Conservation (phyloP, 2,113 vertebrate species). For the Nesoenas mayeri region DNA sequence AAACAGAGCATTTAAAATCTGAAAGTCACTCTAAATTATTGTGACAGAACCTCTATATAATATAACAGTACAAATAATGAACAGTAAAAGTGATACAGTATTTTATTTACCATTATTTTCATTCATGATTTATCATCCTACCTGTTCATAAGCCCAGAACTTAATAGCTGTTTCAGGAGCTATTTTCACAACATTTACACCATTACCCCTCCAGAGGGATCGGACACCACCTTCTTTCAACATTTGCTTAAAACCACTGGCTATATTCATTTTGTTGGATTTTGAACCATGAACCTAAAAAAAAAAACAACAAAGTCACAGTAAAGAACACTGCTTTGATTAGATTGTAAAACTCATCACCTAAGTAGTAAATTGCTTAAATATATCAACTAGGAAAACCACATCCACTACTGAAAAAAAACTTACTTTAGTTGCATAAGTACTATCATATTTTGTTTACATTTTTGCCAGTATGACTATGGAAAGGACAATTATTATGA, state of each 20-base stretch:
- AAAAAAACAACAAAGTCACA: neutral
- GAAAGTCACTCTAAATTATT: neutral
- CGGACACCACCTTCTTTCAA: constrained; percentile 86
- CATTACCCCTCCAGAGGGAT: constrained; percentile 94
- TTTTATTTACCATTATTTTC: neutral
- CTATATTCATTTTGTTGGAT: constrained; percentile 82
- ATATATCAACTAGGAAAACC: neutral
- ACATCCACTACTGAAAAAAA: neutral
- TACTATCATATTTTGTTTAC: neutral
- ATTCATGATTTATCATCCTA: constrained; percentile 55
- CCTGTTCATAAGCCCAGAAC: constrained; percentile 95
- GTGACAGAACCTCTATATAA: neutral
- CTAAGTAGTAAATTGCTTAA: neutral
- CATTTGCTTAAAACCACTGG: constrained; percentile 88
- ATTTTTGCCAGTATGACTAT: neutral
- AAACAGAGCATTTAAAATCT: neutral
- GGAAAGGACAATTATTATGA: neutral
- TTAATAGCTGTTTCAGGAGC: constrained; percentile 96
- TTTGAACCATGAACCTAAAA: constrained; percentile 89
- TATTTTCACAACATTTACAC: constrained; percentile 94
- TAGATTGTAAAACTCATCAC: neutral
- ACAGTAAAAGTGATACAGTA: neutral
- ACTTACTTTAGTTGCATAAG: neutral
- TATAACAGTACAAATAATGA: neutral
- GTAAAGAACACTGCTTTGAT: neutral